Conservation (phyloP, 2,888 invertebrate genomes). For the Epirrhoe alternata region DNA sequence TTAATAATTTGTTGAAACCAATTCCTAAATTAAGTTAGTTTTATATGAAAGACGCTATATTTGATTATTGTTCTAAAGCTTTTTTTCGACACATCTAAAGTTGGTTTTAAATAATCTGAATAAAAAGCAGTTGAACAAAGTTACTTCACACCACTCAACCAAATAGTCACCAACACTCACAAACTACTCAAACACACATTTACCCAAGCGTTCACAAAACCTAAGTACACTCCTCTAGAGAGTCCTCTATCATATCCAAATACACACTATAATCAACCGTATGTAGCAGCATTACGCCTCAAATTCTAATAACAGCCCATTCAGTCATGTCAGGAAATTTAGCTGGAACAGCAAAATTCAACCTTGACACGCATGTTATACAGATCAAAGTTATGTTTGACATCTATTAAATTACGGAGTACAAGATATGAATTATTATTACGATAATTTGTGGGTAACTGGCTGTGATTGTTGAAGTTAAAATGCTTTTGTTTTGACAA, state of each 20-base stretch:
- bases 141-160: slow-evolving; percentile 19
- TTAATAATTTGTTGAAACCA: too few relatives aligned
- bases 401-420: slow-evolving; percentile 11
- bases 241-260: slow-evolving; percentile 29
- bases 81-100: background rate
- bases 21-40: too few relatives aligned
- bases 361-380: slow-evolving; percentile 15
- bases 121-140: slow-evolving; percentile 15
- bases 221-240: slow-evolving; percentile 33
- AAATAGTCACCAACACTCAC: slow-evolving; percentile 29
- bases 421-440: slow-evolving; percentile 30
- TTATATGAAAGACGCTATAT: too few relatives aligned
- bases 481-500: slow-evolving; percentile 8
- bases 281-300: slow-evolving; percentile 2
- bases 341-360: background rate
- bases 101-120: slow-evolving; percentile 9
- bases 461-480: slow-evolving; percentile 21
- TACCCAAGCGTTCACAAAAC: slow-evolving; percentile 37
- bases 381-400: slow-evolving; percentile 7
- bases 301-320: slow-evolving; percentile 10
- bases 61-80: background rate
- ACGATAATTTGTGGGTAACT: slow-evolving; percentile 33
- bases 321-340: slow-evolving; percentile 6
- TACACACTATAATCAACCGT: slow-evolving; percentile 31
- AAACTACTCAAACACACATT: slow-evolving; percentile 42